Conservation (phyloP, 2,113 vertebrate genomes). For the Phaethon lepturus region DNA sequence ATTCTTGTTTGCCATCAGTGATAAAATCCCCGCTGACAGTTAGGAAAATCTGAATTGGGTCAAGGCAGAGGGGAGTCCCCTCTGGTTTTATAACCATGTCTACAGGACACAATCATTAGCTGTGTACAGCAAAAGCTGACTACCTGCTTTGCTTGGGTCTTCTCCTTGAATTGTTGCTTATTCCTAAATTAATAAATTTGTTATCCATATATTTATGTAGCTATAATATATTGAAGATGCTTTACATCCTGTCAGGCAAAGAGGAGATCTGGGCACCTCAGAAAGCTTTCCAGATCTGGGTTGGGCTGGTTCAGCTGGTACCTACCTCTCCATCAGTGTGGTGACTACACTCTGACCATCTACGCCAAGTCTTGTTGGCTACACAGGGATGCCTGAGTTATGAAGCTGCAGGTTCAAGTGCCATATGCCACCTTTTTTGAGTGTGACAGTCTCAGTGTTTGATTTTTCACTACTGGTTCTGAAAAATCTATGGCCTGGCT, state of each 20-base stretch:
- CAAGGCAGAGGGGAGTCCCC: not conserved
- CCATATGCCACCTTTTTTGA: accelerated
- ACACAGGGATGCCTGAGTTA: not conserved
- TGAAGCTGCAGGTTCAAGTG: not conserved
- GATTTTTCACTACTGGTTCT: not conserved
- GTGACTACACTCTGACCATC: not conserved
- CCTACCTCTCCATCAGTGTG: not conserved
- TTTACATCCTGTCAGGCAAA: not conserved
- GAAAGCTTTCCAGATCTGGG: not conserved
- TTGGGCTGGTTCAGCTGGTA: not conserved
- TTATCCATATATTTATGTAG: not conserved
- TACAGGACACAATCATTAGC: not conserved
- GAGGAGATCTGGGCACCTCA: not conserved
- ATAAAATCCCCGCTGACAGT: not conserved
- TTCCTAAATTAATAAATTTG: not conserved
- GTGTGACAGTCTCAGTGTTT: not conserved
- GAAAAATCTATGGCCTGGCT: not conserved
- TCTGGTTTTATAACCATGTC: not conserved
- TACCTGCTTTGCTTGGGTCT: not conserved
- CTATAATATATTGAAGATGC: not conserved
- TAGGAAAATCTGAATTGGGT: not conserved
- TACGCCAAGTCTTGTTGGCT: not conserved
- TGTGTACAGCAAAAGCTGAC: not conserved
- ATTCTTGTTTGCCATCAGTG: not conserved
- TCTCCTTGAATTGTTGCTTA: not conserved